phyloP scores from a whole-genome alignment of 2,113 vertebrate species.

The Rhinichthys klamathensis region DNA sequence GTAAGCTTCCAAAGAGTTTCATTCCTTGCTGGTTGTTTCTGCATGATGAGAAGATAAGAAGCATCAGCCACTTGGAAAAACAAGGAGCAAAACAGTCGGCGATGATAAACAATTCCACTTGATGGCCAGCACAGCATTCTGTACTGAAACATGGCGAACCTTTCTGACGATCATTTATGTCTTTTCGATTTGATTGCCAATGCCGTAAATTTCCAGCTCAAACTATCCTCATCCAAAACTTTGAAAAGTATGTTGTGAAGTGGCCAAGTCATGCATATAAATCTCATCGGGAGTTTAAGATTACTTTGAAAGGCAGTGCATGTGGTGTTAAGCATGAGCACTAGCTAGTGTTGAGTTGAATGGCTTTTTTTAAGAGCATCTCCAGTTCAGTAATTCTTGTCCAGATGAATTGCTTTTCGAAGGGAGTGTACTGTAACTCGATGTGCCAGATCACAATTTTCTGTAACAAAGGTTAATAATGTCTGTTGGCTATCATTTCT shows the following conservation, averaged over 20 bases:
- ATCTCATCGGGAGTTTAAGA: slow-evolving; percentile 34
- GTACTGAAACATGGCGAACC: slow-evolving; percentile 64
- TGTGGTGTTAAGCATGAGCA: slow-evolving; percentile 9
- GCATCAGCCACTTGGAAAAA: neutral
- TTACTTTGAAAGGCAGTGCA: slow-evolving; percentile 25
- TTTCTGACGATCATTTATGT: slow-evolving; percentile 64
- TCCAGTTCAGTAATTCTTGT: slow-evolving; percentile 12
- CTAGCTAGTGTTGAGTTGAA: slow-evolving; percentile 29
- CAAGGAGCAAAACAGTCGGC: slow-evolving; percentile 16
- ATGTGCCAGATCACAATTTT: slow-evolving; percentile 38
- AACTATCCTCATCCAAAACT: slow-evolving; percentile 40
- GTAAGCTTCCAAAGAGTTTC: slow-evolving; percentile 8
- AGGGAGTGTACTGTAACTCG: slow-evolving; percentile 34
- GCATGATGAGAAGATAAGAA: slow-evolving; percentile 35
- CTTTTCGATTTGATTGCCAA: slow-evolving; percentile 61
- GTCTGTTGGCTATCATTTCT: slow-evolving; percentile 27
- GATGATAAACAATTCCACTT: slow-evolving; percentile 13
- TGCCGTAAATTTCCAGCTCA: slow-evolving; percentile 45
- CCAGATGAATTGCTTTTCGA: slow-evolving; percentile 29
- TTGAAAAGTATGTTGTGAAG: slow-evolving; percentile 22
- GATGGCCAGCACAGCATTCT: slow-evolving; percentile 21
- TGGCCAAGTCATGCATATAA: slow-evolving; percentile 48
- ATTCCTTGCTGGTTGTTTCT: slow-evolving; percentile 38
- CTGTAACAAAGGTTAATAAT: slow-evolving; percentile 40
- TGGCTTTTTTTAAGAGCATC: slow-evolving; percentile 16